Evolutionary conservation across 2,113 vertebrate species (phyloP), one percentile per base, ranked within the genome.

Genomic region (Nettapus auritus): DNA sequence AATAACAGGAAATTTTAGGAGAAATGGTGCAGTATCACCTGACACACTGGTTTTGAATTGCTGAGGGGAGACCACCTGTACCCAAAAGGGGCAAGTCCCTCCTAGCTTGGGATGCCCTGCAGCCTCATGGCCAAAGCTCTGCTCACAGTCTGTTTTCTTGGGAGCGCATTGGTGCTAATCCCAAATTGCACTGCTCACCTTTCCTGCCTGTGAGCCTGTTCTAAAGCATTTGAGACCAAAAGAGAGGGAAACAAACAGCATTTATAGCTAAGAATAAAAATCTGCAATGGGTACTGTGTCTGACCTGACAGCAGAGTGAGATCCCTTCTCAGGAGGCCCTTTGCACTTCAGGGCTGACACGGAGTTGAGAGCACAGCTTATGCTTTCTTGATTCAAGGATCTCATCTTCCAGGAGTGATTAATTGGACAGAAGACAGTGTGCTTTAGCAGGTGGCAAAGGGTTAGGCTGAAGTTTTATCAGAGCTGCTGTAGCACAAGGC

Each of bases 371-470:
- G 81, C 91, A 82, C 26, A 57, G 59, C 57, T 95, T 75, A 55
- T 9, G 50, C 84, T 93, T 82, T 93, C 89, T 82, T 95, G 84
- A 94, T 92, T 91, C 74, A 88, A 80, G 56, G 75, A 93, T 93
- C 75, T 95, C 82, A 34, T 92, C 73, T 96, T 95, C 85, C 89
- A 67, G 64, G 52, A 91, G 42, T 88, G 85, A 94, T 96, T 97
- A 95, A 94, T 93, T 93, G 89, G 91, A 94, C 82, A 88, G 89
- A 94, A 97, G 96, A 94, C 82, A 91, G 87, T 81, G 71, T 91
- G 68, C 85, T 95, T 86, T 93, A 93, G 82, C 82, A 88, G 88
- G 76, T 91, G 89, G 71, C 93, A 94, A 95, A 95, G 82, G 89
- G 91, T 89, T 95, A 96, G 68, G 73, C 60, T 74, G 56, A 88